These are phyloP conservation scores for Oryzias melastigma DNA, from an alignment of 2,113 vertebrate species.

Conservation along the genomic window DNA sequence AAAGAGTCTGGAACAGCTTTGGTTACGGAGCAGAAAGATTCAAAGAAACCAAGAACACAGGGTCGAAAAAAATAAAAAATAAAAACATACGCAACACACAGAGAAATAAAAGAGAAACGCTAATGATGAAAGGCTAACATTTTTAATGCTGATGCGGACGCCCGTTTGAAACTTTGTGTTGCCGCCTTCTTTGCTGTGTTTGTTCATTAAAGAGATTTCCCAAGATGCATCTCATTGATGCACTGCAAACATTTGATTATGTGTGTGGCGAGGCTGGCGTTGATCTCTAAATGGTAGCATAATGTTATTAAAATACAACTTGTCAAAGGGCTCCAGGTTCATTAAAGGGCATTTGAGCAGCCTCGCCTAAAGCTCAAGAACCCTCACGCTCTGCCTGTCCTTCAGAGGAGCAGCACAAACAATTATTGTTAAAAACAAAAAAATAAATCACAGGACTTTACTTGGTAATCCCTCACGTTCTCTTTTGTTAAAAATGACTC, in stretches of 20 bases:
- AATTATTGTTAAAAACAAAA: slow-evolving; percentile 1
- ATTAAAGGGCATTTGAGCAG: slow-evolving; percentile 26
- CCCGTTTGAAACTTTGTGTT: slow-evolving; percentile 36
- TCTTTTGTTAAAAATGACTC: slow-evolving; percentile 21
- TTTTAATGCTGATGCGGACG: slow-evolving; percentile 39
- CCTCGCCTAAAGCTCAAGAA: slow-evolving; percentile 13
- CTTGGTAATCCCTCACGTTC: slow-evolving; percentile 9
- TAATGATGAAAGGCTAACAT: slow-evolving; percentile 52
- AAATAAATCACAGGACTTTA: slow-evolving; percentile 8
- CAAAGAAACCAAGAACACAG: slow-evolving; percentile 29
- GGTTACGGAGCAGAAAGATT: slow-evolving; percentile 51
- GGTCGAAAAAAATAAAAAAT: slow-evolving; percentile 15
- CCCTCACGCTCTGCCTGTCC: not conserved
- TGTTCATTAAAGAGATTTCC: slow-evolving; percentile 71
- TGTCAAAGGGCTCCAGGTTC: slow-evolving; percentile 24
- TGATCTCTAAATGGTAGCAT: slow-evolving; percentile 45
- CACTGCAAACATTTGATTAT: slow-evolving; percentile 11
- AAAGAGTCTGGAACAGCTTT: slow-evolving; percentile 57
- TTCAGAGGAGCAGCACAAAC: not conserved
- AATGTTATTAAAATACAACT: slow-evolving; percentile 39
- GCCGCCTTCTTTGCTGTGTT: slow-evolving; percentile 16
- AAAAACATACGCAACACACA: too few relatives aligned
- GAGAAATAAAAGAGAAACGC: slow-evolving; percentile 10
- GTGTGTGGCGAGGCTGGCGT: slow-evolving; percentile 11
- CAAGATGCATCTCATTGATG: slow-evolving; percentile 58